Evolutionary conservation across 2,797 vertebrate species (phyloP).

Genomic region (Takifugu ocellatus): DNA sequence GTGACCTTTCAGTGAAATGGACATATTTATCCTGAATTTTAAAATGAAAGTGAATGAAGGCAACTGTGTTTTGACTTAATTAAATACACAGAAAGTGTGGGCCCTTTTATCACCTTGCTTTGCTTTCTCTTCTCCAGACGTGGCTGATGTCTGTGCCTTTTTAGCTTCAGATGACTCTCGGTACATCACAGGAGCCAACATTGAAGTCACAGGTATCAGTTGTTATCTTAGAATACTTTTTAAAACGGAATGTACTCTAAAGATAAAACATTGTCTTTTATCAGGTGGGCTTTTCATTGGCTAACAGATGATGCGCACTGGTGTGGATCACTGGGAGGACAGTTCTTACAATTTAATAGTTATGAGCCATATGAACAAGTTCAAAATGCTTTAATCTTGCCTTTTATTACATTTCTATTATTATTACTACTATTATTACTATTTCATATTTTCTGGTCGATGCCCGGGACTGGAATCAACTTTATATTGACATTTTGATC

Average conservation of each 20-base stretch:
- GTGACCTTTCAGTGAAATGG: too few relatives aligned
- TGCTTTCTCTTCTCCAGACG: slow-evolving; percentile 66
- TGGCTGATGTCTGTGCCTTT: slow-evolving; percentile 86
- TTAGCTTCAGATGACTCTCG: slow-evolving; percentile 85
- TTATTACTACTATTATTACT: too few relatives aligned
- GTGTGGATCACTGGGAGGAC: slow-evolving; percentile 8
- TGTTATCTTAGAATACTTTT: background rate
- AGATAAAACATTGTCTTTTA: background rate
- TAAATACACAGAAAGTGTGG: too few relatives aligned
- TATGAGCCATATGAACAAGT: background rate
- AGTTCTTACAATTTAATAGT: background rate
- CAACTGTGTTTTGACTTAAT: too few relatives aligned
- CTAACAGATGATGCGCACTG: slow-evolving; percentile 29
- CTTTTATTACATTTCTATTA: too few relatives aligned
- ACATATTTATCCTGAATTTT: too few relatives aligned
- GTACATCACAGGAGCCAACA: slow-evolving; percentile 84
- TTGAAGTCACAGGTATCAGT: slow-evolving; percentile 84
- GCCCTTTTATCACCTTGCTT: too few relatives aligned
- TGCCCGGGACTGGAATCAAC: too few relatives aligned
- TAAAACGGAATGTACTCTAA: too few relatives aligned
- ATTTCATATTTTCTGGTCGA: too few relatives aligned
- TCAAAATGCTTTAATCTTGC: background rate
- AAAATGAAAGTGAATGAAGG: too few relatives aligned
- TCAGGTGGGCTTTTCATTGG: slow-evolving; percentile 80
- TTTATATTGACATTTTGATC: too few relatives aligned